These are phyloP conservation scores for Strix uralensis DNA, from an alignment of 2,113 vertebrate genomes.

Conservation along the genomic window DNA sequence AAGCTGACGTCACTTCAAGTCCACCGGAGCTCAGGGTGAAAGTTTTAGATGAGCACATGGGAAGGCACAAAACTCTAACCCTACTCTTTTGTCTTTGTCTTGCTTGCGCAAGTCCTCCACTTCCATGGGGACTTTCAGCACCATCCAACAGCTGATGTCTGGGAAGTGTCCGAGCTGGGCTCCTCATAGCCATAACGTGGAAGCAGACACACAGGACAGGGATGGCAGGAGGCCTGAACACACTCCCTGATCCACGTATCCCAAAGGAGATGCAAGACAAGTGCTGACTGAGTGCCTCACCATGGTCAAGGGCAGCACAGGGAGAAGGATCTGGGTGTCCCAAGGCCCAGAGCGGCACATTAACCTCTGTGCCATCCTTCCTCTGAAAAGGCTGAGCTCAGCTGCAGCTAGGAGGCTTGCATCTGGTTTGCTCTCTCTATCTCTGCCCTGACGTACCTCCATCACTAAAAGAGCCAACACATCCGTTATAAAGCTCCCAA, in stretches of 20 bases:
- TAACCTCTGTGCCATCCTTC: not conserved
- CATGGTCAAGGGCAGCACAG: not conserved
- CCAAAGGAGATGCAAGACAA: not conserved
- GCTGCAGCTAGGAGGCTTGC: not conserved
- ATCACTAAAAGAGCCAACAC: not conserved
- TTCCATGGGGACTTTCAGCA: not conserved
- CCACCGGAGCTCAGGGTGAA: not conserved
- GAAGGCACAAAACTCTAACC: not conserved
- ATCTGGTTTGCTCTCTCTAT: not conserved
- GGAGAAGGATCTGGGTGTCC: not conserved
- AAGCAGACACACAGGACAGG: not conserved
- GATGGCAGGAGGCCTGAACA: not conserved
- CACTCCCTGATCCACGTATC: not conserved
- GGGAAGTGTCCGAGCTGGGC: not conserved
- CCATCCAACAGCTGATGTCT: not conserved
- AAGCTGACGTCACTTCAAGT: fast-evolving
- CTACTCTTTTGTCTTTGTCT: not conserved
- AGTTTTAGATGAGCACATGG: not conserved
- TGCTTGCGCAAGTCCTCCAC: not conserved
- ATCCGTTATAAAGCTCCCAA: not conserved
- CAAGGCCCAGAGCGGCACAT: not conserved
- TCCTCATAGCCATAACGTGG: not conserved
- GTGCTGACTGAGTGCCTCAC: not conserved
- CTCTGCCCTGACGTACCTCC: not conserved
- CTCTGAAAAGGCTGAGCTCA: not conserved